These are phyloP conservation scores for Pristionchus japonicus DNA, from an alignment of 2,888 invertebrate genomes.

Conservation along the genomic window DNA sequence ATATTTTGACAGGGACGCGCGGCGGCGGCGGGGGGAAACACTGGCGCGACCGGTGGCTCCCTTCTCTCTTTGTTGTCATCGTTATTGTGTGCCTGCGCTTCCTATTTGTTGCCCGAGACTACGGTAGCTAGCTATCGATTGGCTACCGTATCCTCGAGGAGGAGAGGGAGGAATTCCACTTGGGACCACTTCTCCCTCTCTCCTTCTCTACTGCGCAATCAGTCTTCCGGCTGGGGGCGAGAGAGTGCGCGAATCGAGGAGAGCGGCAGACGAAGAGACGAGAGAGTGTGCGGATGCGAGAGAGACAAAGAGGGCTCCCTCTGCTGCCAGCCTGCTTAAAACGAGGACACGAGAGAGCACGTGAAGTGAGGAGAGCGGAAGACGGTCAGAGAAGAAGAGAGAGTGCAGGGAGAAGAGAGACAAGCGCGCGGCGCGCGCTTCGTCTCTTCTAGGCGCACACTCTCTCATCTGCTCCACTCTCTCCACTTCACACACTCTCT, in stretches of 20 bases:
- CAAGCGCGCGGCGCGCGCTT: neutral
- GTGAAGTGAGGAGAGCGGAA: neutral
- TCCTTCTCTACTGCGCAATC: slow-evolving; percentile 14
- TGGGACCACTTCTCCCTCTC: neutral
- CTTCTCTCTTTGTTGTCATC: neutral
- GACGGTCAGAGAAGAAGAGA: neutral
- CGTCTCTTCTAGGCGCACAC: neutral
- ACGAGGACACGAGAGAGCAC: slow-evolving; percentile 3
- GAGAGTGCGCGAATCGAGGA: slow-evolving; percentile 13
- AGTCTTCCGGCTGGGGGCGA: neutral
- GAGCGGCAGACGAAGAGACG: neutral
- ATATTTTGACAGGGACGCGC: neutral
- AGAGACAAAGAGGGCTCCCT: slow-evolving; percentile 12
- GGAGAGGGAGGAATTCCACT: neutral
- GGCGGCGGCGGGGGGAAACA: too few species aligned
- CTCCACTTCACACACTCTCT: neutral
- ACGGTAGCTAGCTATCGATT: neutral
- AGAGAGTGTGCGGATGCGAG: neutral
- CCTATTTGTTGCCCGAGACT: neutral
- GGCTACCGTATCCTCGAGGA: neutral
- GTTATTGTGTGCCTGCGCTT: neutral
- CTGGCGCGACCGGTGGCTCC: neutral
- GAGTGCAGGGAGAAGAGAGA: neutral
- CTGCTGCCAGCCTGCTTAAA: slow-evolving; percentile 41
- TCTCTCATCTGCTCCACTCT: slow-evolving; percentile 16